These are phyloP conservation scores for Megastigmus dorsalis DNA, from an alignment of 2,888 invertebrate species.

Conservation along the genomic window DNA sequence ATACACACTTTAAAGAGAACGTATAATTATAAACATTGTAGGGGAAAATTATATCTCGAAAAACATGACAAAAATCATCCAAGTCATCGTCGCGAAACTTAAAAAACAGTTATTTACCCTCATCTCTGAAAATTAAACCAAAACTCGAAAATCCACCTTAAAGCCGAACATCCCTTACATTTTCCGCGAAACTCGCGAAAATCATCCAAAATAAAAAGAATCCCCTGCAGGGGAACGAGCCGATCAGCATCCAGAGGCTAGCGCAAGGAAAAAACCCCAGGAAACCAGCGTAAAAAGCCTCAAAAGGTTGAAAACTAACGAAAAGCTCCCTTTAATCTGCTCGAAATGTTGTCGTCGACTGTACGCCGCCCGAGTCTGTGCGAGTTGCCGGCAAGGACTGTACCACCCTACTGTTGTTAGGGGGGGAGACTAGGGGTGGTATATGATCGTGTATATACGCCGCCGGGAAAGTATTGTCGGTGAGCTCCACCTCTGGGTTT, in stretches of 20 bases:
- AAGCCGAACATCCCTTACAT: constrained; percentile 40
- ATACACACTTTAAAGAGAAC: constrained; percentile 35
- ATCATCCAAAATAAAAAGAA: not conserved
- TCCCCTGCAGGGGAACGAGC: not conserved
- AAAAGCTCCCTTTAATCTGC: constrained; percentile 42
- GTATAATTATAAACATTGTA: constrained; percentile 38
- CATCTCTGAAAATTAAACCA: constrained; percentile 52
- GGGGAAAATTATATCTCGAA: not conserved
- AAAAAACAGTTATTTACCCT: constrained; percentile 46
- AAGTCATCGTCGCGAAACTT: constrained; percentile 30
- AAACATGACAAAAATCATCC: constrained; percentile 22
- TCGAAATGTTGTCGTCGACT: constrained; percentile 34
- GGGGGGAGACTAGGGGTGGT: constrained; percentile 74
- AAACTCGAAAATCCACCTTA: constrained; percentile 50
- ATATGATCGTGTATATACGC: constrained; percentile 74
- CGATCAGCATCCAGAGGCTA: too few relatives aligned
- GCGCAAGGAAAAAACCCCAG: too few relatives aligned
- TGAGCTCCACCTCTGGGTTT: constrained; percentile 71
- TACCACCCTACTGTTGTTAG: constrained; percentile 74
- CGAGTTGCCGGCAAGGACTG: constrained; percentile 70
- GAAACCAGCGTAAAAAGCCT: not conserved
- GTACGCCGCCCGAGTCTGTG: constrained; percentile 38
- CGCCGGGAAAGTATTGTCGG: constrained; percentile 72
- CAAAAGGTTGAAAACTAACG: not conserved
- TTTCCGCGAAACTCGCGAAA: not conserved